Percentiles rank a stretch among this genome's conserved stretches.
phyloP scores from a whole-genome alignment of 64 coral and sea anemone species.

The Hydrozoanthus tunicans region DNA sequence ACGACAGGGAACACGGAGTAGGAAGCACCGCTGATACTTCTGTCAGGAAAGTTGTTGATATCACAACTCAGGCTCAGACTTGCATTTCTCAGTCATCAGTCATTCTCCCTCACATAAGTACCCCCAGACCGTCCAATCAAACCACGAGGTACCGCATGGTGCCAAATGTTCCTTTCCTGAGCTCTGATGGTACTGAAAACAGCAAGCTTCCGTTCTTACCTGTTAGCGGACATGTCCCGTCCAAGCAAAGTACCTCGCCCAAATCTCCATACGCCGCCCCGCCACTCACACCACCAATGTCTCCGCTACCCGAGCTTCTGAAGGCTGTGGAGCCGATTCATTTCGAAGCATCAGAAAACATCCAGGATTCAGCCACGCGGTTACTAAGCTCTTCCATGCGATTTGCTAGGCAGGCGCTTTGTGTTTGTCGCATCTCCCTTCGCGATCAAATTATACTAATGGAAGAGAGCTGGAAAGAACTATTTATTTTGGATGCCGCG shows the following conservation, averaged over 20 bases:
- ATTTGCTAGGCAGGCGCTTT: constrained; percentile 83
- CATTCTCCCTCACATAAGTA: constrained; percentile 6
- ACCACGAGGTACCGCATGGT: constrained; percentile 3
- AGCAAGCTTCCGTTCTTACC: constrained; percentile 14
- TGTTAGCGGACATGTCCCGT: neutral
- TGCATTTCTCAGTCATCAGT: constrained; percentile 15
- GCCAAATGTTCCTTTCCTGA: constrained; percentile 11
- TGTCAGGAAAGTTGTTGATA: constrained; percentile 14
- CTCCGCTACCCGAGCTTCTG: constrained; percentile 62
- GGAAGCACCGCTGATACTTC: neutral
- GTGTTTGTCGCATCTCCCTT: constrained; percentile 79
- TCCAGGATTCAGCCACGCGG: constrained; percentile 70
- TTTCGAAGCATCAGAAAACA: constrained; percentile 67
- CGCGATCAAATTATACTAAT: constrained; percentile 96
- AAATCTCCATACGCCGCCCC: neutral
- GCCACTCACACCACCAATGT: constrained; percentile 19
- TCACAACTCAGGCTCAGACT: neutral
- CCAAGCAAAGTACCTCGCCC: neutral
- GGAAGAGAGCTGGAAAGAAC: constrained; percentile 94
- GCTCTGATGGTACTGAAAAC: constrained; percentile 1
- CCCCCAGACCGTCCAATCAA: neutral
- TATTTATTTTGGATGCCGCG: constrained; percentile 89
- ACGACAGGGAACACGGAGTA: neutral
- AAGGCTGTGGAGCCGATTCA: constrained; percentile 77
- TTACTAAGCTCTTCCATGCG: constrained; percentile 70